Evolutionary conservation across 2,888 invertebrate genomes (phyloP), one percentile per base, ranked within the genome.

Genomic region (Tupiocoris notatus): DNA sequence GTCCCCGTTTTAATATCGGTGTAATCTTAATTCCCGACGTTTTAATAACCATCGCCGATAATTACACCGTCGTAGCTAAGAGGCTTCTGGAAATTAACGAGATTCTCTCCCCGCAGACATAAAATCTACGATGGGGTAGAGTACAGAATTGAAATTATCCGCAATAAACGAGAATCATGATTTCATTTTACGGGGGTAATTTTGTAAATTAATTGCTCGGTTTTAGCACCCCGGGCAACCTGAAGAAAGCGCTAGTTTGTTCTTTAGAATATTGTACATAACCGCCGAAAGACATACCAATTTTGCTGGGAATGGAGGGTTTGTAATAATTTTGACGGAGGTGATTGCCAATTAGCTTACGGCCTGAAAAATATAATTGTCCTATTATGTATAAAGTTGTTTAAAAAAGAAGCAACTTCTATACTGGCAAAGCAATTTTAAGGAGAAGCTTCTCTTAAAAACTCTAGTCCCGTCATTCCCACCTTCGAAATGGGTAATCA

Each of bases 151-250:
- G 61, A 67, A 75, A 75, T 75, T 62, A 67, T 75, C 21, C 66
- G 67, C 54, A 58, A 25, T 75, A 75, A 75, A 75, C 17, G 24
- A n/a, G 63, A n/a, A 21, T 70, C 66, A 66, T 59, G 75, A 21
- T 75, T 66, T 24, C 67, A 25, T 64, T 66, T 75, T 75, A 75
- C 25, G 67, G 25, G 25, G 61, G 61, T 67, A 75, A 75, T 67
- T 75, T 75, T 66, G 25, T 25, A 75, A 67, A 75, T 75, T 75
- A 75, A 75, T 75, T 66, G 75, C 22, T 58, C 56, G n/a, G 73
- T 73, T 73, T 39, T 62, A 63, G 39, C 62, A 58, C 62, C 63
- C 63, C 7, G n/a, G 3, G 3, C 39, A 39, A 39, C 3, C 39
- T 39, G 39, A 12, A 39, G 39, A 20, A 23, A 6, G 64, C 64